phyloP scores from a whole-genome alignment of 2,797 vertebrate species.

The Ctenopoma kingsleyae region DNA sequence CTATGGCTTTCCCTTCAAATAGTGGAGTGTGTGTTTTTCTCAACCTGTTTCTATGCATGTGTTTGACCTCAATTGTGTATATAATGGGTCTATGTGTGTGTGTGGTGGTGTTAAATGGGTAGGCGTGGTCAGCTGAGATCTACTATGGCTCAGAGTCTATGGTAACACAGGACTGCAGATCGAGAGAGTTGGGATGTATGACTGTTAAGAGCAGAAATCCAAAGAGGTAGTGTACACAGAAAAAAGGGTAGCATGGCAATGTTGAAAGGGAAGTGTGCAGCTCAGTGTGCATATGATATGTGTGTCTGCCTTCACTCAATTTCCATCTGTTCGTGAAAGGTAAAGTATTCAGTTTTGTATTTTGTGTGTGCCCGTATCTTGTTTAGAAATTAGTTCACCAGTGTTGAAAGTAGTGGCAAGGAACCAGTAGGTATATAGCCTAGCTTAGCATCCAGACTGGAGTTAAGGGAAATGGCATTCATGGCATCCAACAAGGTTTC shows the following conservation, averaged over 20 bases:
- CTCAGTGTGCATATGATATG: conserved; percentile 9
- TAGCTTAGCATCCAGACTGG: conserved; percentile 1
- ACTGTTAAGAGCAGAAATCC: conserved; percentile 36
- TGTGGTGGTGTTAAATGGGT: conserved; percentile 49
- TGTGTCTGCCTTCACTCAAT: background rate
- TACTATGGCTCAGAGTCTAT: conserved; percentile 48
- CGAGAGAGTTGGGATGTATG: conserved; percentile 25
- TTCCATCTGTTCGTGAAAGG: background rate
- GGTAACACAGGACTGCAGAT: conserved; percentile 59
- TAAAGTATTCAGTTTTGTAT: background rate
- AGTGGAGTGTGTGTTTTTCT: conserved; percentile 45
- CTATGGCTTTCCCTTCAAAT: conserved; percentile 54
- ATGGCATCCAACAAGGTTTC: too few relatives aligned
- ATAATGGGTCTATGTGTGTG: conserved; percentile 30
- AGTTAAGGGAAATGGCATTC: background rate
- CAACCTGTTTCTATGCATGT: conserved; percentile 12
- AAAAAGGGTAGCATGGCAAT: conserved; percentile 19
- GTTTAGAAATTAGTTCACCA: background rate
- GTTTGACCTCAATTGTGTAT: conserved; percentile 66
- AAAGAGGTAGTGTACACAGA: conserved; percentile 42
- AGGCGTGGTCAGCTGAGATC: conserved; percentile 51
- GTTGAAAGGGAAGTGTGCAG: conserved; percentile 30
- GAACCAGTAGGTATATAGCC: background rate
- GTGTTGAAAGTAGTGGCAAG: background rate
- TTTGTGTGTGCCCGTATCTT: background rate